Conservation (phyloP, 2,888 invertebrate genomes). For the Pyralis farinalis region DNA sequence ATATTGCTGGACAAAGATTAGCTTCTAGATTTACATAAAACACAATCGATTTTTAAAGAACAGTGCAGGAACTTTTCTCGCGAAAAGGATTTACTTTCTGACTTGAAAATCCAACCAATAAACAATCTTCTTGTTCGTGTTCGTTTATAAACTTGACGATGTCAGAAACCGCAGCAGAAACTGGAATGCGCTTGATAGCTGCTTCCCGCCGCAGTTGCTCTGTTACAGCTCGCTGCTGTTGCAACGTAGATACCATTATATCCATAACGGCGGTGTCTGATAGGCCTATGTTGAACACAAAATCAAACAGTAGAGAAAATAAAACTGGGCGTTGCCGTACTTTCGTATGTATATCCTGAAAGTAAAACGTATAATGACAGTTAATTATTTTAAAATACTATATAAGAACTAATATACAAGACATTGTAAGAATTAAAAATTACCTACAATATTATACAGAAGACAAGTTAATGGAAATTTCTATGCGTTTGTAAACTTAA, state of each 20-base stretch:
- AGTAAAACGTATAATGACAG: too few relatives aligned
- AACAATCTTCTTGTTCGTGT: constrained; percentile 95
- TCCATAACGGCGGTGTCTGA: constrained; percentile 94
- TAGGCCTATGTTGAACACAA: constrained; percentile 89
- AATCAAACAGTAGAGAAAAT: constrained; percentile 50
- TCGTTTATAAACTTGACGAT: constrained; percentile 95
- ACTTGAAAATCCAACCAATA: constrained; percentile 95
- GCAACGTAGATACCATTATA: constrained; percentile 96
- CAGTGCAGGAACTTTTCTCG: constrained; percentile 93
- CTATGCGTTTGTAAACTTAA: too few relatives aligned
- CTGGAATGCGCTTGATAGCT: constrained; percentile 91
- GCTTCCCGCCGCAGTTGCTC: constrained; percentile 97
- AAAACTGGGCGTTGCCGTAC: constrained; percentile 72
- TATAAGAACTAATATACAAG: too few relatives aligned
- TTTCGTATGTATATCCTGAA: constrained; percentile 29
- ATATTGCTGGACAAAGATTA: constrained; percentile 12
- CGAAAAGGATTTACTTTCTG: constrained; percentile 98
- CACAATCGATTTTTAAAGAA: constrained; percentile 82
- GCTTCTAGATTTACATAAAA: constrained; percentile 7
- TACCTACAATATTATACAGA: too few relatives aligned
- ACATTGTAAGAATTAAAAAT: too few relatives aligned
- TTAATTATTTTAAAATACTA: too few relatives aligned
- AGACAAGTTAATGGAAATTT: too few relatives aligned
- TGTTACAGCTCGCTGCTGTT: constrained; percentile 96
- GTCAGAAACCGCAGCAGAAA: constrained; percentile 95